phyloP scores from a whole-genome alignment of 2,113 vertebrate species.

The Anoplopoma fimbria region DNA sequence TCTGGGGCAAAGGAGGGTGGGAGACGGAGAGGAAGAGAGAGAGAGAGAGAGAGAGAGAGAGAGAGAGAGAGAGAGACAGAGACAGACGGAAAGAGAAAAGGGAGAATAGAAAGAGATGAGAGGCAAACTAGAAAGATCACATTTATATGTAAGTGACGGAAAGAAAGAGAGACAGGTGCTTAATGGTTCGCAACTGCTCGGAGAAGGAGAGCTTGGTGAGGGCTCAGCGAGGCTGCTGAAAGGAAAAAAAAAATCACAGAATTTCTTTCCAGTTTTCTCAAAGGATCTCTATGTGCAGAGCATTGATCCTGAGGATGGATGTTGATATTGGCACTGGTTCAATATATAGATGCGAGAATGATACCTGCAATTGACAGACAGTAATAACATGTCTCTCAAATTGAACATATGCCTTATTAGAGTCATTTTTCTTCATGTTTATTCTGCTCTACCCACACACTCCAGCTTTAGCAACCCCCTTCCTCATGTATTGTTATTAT shows the following conservation, averaged over 20 bases:
- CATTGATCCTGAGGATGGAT: conserved; percentile 20
- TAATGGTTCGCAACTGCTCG: conserved; percentile 19
- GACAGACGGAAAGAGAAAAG: conserved; percentile 21
- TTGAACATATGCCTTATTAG: conserved; percentile 1
- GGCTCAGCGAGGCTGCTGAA: not conserved
- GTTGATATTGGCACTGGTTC: not conserved
- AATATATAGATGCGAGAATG: not conserved
- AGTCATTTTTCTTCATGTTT: not conserved
- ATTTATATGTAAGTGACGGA: conserved; percentile 27
- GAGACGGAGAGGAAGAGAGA: conserved; percentile 23
- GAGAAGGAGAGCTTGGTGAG: conserved; percentile 23
- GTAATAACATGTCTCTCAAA: conserved; percentile 3
- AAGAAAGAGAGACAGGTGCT: conserved; percentile 16
- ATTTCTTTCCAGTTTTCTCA: conserved; percentile 35
- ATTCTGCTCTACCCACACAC: not conserved
- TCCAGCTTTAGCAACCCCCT: conserved; percentile 9
- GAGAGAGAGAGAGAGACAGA: conserved; percentile 16
- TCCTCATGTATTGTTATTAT: conserved; percentile 17
- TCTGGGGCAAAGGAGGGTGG: conserved; percentile 56
- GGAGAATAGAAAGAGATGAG: conserved; percentile 15
- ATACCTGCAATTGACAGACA: not conserved
- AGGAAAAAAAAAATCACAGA: conserved; percentile 23
- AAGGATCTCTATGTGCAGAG: conserved; percentile 29
- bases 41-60: conserved; percentile 21
- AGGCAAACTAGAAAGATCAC: conserved; percentile 26